Percentiles rank a stretch among this genome's conserved stretches.
Evolutionary conservation across 1,140 invertebrate genomes (phyloP).

Genomic region (Sycobia sp.): DNA sequence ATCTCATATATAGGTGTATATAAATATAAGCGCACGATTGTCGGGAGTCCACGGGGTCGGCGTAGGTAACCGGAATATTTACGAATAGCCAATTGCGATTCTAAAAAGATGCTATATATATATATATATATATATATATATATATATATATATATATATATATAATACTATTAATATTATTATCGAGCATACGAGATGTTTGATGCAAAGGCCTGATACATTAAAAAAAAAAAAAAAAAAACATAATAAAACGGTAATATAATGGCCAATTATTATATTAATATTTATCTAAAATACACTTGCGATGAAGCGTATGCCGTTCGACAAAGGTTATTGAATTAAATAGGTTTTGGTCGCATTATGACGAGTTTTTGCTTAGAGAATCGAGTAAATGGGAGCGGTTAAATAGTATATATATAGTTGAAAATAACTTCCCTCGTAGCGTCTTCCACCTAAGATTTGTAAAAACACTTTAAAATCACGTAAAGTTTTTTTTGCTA

Average conservation of each 20-base stretch:
- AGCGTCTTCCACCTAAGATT: too few relatives aligned
- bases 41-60: too few relatives aligned
- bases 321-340: conserved; percentile 19
- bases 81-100: too few relatives aligned
- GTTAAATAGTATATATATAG: conserved; percentile 8
- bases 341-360: neutral
- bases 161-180: neutral
- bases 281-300: conserved; percentile 35
- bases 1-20: too few relatives aligned
- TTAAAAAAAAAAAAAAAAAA: conserved; percentile 20
- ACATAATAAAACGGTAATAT: too few relatives aligned
- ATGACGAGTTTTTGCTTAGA: conserved; percentile 30
- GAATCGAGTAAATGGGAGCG: neutral
- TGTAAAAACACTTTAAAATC: too few relatives aligned
- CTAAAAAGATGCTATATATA: too few relatives aligned
- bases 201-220: conserved; percentile 37
- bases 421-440: too few relatives aligned
- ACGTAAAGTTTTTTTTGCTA: too few relatives aligned
- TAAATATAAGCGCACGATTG: too few relatives aligned
- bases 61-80: too few relatives aligned
- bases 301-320: conserved; percentile 21
- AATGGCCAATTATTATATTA: too few relatives aligned
- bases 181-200: conserved; percentile 24
- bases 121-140: conserved; percentile 11
- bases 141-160: neutral